These are phyloP conservation scores for Hydrolagus colliei DNA, from an alignment of 2,797 vertebrate genomes.

Conservation along the genomic window DNA sequence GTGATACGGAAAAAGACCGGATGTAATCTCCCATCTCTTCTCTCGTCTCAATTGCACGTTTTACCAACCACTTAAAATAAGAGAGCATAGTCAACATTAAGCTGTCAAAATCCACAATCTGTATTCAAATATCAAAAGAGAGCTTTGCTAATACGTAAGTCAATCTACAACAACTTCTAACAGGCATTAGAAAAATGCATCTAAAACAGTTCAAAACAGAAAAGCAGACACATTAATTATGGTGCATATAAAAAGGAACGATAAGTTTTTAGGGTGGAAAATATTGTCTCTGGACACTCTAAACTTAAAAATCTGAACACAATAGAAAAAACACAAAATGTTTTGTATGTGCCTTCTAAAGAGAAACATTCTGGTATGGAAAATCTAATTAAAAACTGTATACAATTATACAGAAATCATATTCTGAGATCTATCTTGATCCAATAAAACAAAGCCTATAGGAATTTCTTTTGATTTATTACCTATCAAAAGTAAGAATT, in stretches of 20 bases:
- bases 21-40: constrained; percentile 96
- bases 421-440: too few relatives aligned
- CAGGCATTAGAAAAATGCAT: not conserved
- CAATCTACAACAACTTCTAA: not conserved
- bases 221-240: not conserved
- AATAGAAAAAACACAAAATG: too few relatives aligned
- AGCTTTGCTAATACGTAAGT: not conserved
- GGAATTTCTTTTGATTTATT: not conserved
- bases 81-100: not conserved
- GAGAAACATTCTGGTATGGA: too few relatives aligned
- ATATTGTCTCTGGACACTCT: not conserved
- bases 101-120: not conserved
- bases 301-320: not conserved
- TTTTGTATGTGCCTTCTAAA: too few relatives aligned
- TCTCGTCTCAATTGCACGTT: constrained; percentile 90
- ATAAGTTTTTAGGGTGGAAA: not conserved
- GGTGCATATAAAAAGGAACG: too few relatives aligned
- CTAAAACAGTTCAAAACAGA: not conserved
- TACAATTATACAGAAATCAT: too few relatives aligned
- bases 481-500: too few relatives aligned
- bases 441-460: not conserved
- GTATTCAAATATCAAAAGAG: not conserved
- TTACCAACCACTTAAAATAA: constrained; percentile 82
- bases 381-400: too few relatives aligned
- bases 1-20: constrained; percentile 82